Conservation (phyloP, 1,140 invertebrate genomes). For the Agrypnia vestita region DNA sequence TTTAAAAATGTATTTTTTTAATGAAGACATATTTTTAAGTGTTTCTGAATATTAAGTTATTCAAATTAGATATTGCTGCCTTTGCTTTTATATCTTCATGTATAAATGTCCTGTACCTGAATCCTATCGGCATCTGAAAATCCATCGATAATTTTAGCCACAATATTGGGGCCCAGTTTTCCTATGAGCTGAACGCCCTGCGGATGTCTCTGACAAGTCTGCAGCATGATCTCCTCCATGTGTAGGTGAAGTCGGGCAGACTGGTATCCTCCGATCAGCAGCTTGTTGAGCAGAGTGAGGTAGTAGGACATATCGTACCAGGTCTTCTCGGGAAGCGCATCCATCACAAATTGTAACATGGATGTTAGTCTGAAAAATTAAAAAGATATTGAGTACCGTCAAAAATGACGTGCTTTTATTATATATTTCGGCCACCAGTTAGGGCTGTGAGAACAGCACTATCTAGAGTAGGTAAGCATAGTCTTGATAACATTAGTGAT, state of each 20-base stretch:
- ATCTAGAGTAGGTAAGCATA: too few species aligned
- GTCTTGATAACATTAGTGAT: too few species aligned
- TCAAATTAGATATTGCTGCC: too few species aligned
- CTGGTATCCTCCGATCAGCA: constrained; percentile 65
- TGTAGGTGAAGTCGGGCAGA: constrained; percentile 66
- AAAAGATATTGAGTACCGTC: constrained; percentile 1
- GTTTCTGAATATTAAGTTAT: too few species aligned
- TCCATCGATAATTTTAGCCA: constrained; percentile 67
- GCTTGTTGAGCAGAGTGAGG: constrained; percentile 66
- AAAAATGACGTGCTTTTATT: too few species aligned
- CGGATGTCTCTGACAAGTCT: constrained; percentile 65
- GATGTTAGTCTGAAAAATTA: constrained; percentile 64
- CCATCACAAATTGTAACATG: constrained; percentile 65
- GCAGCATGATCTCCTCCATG: constrained; percentile 67
- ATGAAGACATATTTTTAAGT: too few species aligned
- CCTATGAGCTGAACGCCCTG: constrained; percentile 64
- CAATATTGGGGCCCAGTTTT: constrained; percentile 61
- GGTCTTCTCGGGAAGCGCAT: constrained; percentile 62
- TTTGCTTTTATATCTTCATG: too few species aligned
- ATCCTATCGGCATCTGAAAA: constrained; percentile 67
- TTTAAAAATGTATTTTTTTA: too few species aligned
- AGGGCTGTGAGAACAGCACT: too few species aligned
- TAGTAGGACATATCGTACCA: constrained; percentile 66
- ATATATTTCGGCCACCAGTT: too few species aligned
- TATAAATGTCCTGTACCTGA: constrained; percentile 63